Percentiles rank a stretch among this genome's conserved stretches.
phyloP scores from a whole-genome alignment of 2,797 vertebrate species.

The Cynodonichthys magdalenae region DNA sequence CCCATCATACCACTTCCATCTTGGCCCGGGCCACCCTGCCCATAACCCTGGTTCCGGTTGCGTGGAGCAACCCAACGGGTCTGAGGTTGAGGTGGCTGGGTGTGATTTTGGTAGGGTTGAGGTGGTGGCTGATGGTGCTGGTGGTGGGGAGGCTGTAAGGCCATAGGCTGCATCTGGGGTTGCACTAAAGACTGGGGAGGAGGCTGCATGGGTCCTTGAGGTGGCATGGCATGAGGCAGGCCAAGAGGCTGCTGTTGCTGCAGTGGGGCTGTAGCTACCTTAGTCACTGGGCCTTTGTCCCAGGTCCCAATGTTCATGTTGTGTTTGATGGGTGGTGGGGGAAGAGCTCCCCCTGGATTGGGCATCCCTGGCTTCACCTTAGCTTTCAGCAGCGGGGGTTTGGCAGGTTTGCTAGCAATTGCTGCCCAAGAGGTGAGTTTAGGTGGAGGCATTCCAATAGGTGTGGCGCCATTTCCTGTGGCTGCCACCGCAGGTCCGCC shows the following conservation, averaged over 20 bases:
- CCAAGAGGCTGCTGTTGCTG: slow-evolving; percentile 79
- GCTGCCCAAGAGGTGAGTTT: slow-evolving; percentile 96
- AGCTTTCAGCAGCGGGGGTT: slow-evolving; percentile 89
- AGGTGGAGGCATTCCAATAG: slow-evolving; percentile 87
- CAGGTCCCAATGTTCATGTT: slow-evolving; percentile 98
- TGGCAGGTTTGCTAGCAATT: slow-evolving; percentile 95
- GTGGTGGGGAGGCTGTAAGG: slow-evolving; percentile 82
- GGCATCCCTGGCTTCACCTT: slow-evolving; percentile 90
- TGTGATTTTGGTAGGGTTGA: slow-evolving; percentile 88
- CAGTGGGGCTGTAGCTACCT: slow-evolving; percentile 86
- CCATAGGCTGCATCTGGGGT: slow-evolving; percentile 85
- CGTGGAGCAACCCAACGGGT: slow-evolving; percentile 94
- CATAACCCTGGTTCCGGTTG: slow-evolving; percentile 88
- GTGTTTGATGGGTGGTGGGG: slow-evolving; percentile 94
- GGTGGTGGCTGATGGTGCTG: slow-evolving; percentile 82
- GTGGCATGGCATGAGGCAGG: slow-evolving; percentile 76
- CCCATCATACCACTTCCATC: slow-evolving; percentile 71
- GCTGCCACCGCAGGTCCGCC: slow-evolving; percentile 86
- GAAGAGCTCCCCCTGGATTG: slow-evolving; percentile 83
- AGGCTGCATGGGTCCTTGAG: slow-evolving; percentile 82
- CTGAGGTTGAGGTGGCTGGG: slow-evolving; percentile 85
- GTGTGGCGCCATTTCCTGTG: slow-evolving; percentile 86
- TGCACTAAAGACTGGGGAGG: slow-evolving; percentile 75
- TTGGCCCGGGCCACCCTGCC: slow-evolving; percentile 81
- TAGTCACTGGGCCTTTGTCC: slow-evolving; percentile 91